Evolutionary conservation across 1,140 invertebrate genomes (phyloP).

Genomic region (Ostrea denselamellosa): DNA sequence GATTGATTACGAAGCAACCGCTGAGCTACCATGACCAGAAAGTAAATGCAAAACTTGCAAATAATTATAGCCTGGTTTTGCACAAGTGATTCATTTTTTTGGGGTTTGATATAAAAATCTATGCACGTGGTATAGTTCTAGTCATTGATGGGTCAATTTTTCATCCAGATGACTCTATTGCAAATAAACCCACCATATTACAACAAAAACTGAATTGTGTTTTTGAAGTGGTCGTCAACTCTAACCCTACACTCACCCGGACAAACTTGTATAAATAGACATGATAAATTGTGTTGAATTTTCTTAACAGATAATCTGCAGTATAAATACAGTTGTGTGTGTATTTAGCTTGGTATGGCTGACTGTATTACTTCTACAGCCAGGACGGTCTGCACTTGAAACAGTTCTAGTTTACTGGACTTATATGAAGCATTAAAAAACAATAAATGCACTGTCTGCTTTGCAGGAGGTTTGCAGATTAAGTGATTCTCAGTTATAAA

Average conservation of each 20-base stretch:
- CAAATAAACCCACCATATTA: too few species aligned
- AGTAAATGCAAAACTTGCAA: too few species aligned
- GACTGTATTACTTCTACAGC: not conserved
- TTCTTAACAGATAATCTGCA: conserved; percentile 28
- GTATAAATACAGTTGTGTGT: conserved; percentile 19
- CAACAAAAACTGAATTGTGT: too few species aligned
- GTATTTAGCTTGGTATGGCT: conserved; percentile 3
- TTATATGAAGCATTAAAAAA: not conserved
- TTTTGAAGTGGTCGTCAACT: not conserved
- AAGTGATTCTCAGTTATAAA: not conserved
- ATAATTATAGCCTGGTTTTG: too few species aligned
- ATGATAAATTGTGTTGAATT: conserved; percentile 39
- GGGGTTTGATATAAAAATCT: too few species aligned
- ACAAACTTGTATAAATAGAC: conserved; percentile 30
- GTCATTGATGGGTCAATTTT: too few species aligned
- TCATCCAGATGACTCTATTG: too few species aligned
- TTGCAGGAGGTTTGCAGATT: not conserved
- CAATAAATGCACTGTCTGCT: conserved; percentile 14
- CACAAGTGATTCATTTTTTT: too few species aligned
- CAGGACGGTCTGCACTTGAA: not conserved
- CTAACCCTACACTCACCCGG: conserved; percentile 5
- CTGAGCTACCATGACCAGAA: too few species aligned
- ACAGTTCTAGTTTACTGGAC: not conserved
- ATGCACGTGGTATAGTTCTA: too few species aligned
- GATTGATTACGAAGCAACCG: too few species aligned